Conservation (phyloP, 1,140 invertebrate genomes). For the Aricia agestis region DNA sequence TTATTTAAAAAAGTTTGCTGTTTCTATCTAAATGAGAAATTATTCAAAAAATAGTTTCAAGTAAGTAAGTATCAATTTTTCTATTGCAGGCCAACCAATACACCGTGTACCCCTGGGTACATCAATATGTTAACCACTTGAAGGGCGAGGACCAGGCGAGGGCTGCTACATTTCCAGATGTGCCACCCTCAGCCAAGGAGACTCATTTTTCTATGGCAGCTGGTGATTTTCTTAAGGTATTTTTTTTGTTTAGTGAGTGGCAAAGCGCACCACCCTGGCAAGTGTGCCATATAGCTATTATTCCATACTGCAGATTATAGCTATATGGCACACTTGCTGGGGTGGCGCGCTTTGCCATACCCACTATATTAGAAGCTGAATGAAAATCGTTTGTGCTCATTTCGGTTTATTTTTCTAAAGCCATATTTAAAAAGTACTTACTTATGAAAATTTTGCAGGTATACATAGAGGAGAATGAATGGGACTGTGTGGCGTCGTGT, state of each 20-base stretch:
- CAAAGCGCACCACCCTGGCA: too few species aligned
- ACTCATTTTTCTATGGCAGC: slow-evolving; percentile 95
- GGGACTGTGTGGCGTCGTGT: slow-evolving; percentile 96
- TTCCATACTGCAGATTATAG: too few species aligned
- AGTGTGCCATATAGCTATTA: too few species aligned
- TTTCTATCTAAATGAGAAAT: too few species aligned
- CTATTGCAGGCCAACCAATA: slow-evolving; percentile 60
- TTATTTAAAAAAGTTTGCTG: too few species aligned
- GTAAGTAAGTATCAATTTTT: background rate
- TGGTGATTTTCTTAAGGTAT: slow-evolving; percentile 74
- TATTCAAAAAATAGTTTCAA: too few species aligned
- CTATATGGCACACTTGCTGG: too few species aligned
- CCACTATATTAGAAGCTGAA: too few species aligned
- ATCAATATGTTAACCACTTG: slow-evolving; percentile 94
- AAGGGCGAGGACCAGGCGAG: slow-evolving; percentile 87
- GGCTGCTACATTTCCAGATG: slow-evolving; percentile 91
- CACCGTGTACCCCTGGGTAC: slow-evolving; percentile 94
- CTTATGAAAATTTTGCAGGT: slow-evolving; percentile 73
- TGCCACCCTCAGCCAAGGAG: slow-evolving; percentile 84
- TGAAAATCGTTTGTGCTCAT: too few species aligned
- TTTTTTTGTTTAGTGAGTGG: background rate
- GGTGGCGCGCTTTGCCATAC: too few species aligned
- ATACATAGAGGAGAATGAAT: slow-evolving; percentile 85
- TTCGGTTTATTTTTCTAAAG: too few species aligned
- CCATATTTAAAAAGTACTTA: too few species aligned